These are phyloP conservation scores for Brassicogethes aeneus DNA, from an alignment of 2,888 invertebrate genomes.

Conservation along the genomic window DNA sequence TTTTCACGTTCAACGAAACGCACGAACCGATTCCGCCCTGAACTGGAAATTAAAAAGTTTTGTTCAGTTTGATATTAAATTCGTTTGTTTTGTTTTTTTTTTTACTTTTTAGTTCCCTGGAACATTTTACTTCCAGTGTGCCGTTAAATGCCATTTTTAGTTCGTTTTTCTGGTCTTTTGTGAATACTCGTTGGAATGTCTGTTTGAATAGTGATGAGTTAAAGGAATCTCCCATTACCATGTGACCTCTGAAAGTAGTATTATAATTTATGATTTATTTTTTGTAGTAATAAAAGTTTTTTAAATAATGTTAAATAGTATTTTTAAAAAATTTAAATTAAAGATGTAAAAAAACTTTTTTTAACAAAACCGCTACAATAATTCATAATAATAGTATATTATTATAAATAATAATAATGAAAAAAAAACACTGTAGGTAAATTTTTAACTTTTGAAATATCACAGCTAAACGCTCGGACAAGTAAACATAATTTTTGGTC, in stretches of 20 bases:
- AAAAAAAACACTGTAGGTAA: no score
- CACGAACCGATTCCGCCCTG: slow-evolving; percentile 96
- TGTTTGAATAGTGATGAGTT: slow-evolving; percentile 98
- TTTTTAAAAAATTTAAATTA: slow-evolving; percentile 11
- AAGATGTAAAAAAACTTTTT: neutral
- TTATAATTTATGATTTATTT: no score
- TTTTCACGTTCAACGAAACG: slow-evolving; percentile 87
- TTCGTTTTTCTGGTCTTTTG: slow-evolving; percentile 80
- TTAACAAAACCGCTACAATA: no score
- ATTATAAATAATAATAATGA: no score
- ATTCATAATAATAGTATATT: no score
- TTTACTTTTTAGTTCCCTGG: slow-evolving; percentile 80
- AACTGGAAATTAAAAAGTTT: slow-evolving; percentile 42
- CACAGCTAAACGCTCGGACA: no score
- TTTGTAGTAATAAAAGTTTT: no score
- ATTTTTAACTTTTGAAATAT: no score
- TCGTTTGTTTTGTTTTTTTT: no score
- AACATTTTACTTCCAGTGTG: slow-evolving; percentile 93
- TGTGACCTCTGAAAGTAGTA: slow-evolving; percentile 71
- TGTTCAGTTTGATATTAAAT: no score
- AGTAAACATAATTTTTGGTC: no score
- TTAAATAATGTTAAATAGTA: no score
- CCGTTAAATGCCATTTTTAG: slow-evolving; percentile 99
- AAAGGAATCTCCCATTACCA: slow-evolving; percentile 99
- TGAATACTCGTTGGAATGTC: slow-evolving; percentile 96